These are phyloP conservation scores for Cladopsammia gracilis DNA, from an alignment of 64 coral and sea anemone species.

Conservation along the genomic window DNA sequence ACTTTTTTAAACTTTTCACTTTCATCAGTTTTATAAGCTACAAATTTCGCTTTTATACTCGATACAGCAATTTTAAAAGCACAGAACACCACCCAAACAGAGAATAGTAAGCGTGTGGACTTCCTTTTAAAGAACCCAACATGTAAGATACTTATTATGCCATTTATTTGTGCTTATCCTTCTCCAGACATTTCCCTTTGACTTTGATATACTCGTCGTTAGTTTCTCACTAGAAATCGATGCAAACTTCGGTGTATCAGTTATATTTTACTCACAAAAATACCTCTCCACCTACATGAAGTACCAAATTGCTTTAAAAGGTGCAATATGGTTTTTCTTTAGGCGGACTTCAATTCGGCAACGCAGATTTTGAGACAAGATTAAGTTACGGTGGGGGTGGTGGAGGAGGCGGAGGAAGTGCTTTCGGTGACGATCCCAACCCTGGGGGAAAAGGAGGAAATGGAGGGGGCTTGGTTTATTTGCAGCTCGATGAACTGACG, in stretches of 20 bases:
- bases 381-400: background rate
- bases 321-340: background rate
- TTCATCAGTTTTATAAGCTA: too few relatives aligned
- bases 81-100: too few relatives aligned
- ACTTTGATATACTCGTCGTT: too few relatives aligned
- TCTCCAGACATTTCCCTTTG: too few relatives aligned
- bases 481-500: constrained; percentile 37
- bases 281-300: background rate
- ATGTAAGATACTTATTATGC: too few relatives aligned
- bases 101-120: too few relatives aligned
- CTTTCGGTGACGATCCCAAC: background rate
- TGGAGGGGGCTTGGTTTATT: constrained; percentile 54
- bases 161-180: too few relatives aligned
- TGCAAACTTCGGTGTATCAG: background rate
- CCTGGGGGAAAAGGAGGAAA: constrained; percentile 38
- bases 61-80: too few relatives aligned
- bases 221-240: too few relatives aligned
- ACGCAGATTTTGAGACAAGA: constrained; percentile 8
- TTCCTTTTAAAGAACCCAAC: too few relatives aligned
- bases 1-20: too few relatives aligned
- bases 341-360: constrained; percentile 65
- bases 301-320: background rate
- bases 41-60: too few relatives aligned
- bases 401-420: background rate
- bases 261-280: background rate